Evolutionary conservation across 2,888 invertebrate species (phyloP).

Genomic region (Phania funesta): DNA sequence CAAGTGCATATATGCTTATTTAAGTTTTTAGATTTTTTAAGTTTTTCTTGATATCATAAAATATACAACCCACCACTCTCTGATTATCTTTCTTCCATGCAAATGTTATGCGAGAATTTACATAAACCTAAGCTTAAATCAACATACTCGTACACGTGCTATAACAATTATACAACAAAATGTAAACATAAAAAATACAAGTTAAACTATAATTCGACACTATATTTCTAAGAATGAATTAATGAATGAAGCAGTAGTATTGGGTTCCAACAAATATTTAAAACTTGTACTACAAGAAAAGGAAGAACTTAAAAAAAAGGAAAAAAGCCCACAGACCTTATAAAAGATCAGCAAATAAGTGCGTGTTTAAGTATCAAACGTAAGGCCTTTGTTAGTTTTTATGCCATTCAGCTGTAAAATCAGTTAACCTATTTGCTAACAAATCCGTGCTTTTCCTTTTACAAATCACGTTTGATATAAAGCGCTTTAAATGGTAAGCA

Average conservation of each 20-base stretch:
- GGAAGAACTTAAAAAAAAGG: not conserved
- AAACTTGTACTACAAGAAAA: not conserved
- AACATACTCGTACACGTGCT: not conserved
- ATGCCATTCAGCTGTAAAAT: slow-evolving; percentile 18
- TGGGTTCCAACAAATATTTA: not conserved
- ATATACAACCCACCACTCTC: too few relatives aligned
- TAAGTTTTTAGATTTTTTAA: too few relatives aligned
- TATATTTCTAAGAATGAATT: slow-evolving; percentile 32
- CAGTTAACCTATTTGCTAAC: slow-evolving; percentile 61
- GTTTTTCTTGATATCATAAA: too few relatives aligned
- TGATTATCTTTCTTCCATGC: too few relatives aligned
- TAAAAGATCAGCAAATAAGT: slow-evolving; percentile 10
- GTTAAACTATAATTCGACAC: slow-evolving; percentile 16
- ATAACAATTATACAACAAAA: slow-evolving; percentile 13
- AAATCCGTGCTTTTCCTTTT: slow-evolving; percentile 52
- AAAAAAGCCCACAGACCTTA: not conserved
- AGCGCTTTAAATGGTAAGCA: slow-evolving; percentile 47
- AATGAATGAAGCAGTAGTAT: slow-evolving; percentile 8
- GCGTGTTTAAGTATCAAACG: not conserved
- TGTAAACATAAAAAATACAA: slow-evolving; percentile 20
- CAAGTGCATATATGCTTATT: too few relatives aligned
- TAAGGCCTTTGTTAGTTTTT: not conserved
- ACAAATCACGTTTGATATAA: slow-evolving; percentile 61
- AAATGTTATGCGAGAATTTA: too few relatives aligned
- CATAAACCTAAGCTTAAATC: not conserved